Conservation (phyloP, 2,888 invertebrate genomes). For the Ornithoptera priamus region DNA sequence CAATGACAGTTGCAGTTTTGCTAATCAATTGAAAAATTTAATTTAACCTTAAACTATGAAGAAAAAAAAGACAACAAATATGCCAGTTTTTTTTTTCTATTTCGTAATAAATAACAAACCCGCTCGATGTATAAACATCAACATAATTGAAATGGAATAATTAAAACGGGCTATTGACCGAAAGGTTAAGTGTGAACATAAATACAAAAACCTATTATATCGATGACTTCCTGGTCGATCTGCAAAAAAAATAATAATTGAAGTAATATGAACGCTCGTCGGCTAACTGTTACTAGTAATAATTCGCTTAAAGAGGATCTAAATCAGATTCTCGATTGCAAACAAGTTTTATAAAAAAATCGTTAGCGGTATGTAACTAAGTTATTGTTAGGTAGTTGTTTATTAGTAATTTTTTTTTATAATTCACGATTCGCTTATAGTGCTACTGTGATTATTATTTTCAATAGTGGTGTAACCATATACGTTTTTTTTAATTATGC, state of each 20-base stretch:
- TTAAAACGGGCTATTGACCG: constrained; percentile 18
- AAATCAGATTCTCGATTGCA: constrained; percentile 2
- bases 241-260: not conserved
- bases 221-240: constrained; percentile 20
- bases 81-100: not conserved
- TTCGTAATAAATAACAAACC: not conserved
- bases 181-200: constrained; percentile 19
- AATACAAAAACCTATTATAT: constrained; percentile 11
- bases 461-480: too few relatives aligned
- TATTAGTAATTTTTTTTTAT: not conserved
- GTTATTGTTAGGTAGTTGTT: not conserved
- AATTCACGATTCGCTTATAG: not conserved
- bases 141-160: constrained; percentile 18
- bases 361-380: not conserved
- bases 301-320: constrained; percentile 10
- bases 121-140: not conserved
- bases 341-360: not conserved
- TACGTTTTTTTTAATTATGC: too few relatives aligned
- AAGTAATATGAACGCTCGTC: constrained; percentile 7
- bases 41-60: not conserved
- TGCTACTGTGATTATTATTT: not conserved
- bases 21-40: not conserved
- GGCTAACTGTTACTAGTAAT: constrained; percentile 21
- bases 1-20: too few relatives aligned
- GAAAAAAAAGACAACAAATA: not conserved